Evolutionary conservation across 2,797 vertebrate species (phyloP).

Genomic region (Hypotaenidia philippensis): DNA sequence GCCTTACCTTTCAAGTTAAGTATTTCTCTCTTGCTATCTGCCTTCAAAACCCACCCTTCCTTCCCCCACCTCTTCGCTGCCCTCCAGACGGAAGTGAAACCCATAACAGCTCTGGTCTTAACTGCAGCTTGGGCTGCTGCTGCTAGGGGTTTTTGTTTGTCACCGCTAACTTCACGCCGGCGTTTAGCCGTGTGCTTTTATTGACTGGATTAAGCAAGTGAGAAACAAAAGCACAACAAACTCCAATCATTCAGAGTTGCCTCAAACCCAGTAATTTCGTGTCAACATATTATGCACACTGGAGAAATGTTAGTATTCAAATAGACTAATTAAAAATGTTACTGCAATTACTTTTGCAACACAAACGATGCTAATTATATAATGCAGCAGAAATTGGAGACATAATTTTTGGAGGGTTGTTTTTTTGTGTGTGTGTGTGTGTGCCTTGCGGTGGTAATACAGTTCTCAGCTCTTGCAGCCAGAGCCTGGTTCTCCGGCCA

Average conservation of each 20-base stretch:
- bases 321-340: slow-evolving; percentile 74
- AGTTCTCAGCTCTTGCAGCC: fast-evolving
- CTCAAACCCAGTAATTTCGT: slow-evolving; percentile 67
- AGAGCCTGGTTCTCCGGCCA: not conserved
- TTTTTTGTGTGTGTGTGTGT: not conserved
- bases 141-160: not conserved
- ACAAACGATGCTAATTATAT: slow-evolving; percentile 71
- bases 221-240: slow-evolving; percentile 68
- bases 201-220: not conserved
- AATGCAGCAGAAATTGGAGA: slow-evolving; percentile 58
- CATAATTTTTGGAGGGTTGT: not conserved
- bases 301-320: slow-evolving; percentile 61
- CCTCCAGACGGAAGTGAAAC: slow-evolving; percentile 70
- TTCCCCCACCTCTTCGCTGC: slow-evolving; percentile 17
- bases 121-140: not conserved
- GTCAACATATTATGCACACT: slow-evolving; percentile 54
- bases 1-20: not conserved
- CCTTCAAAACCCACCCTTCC: slow-evolving; percentile 48
- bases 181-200: fast-evolving
- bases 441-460: fast-evolving
- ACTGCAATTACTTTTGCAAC: slow-evolving; percentile 71
- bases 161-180: not conserved
- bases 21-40: not conserved
- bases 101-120: not conserved
- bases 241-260: slow-evolving; percentile 63